phyloP scores from a whole-genome alignment of 2,888 invertebrate species.

The Leptothorax acervorum region DNA sequence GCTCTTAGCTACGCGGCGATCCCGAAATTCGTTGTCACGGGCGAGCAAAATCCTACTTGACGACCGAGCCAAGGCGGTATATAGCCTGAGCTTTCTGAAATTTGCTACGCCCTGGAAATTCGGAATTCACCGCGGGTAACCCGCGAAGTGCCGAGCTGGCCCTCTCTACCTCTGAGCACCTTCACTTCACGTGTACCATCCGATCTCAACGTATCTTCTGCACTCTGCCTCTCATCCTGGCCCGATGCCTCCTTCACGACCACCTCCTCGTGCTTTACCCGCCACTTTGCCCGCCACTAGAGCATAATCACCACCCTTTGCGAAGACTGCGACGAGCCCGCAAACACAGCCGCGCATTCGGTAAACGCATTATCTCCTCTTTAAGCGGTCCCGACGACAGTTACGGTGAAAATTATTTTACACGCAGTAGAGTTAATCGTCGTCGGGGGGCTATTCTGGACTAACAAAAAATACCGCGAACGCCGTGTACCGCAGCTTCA shows the following conservation, averaged over 20 bases:
- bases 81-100: constrained; percentile 56
- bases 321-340: constrained; percentile 68
- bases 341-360: constrained; percentile 63
- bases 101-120: constrained; percentile 67
- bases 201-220: constrained; percentile 61
- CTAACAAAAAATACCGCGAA: background rate
- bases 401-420: constrained; percentile 36
- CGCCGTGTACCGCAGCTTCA: background rate
- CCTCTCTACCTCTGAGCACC: constrained; percentile 60
- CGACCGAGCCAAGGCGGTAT: constrained; percentile 44
- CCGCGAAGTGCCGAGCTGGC: constrained; percentile 59
- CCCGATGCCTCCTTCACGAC: constrained; percentile 56
- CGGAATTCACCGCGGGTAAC: constrained; percentile 62
- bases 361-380: constrained; percentile 54
- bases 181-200: constrained; percentile 59
- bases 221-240: constrained; percentile 58
- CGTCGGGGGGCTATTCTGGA: background rate
- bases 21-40: constrained; percentile 70
- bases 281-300: constrained; percentile 75
- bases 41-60: constrained; percentile 48
- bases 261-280: constrained; percentile 70
- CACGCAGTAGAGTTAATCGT: background rate
- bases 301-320: constrained; percentile 73
- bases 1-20: constrained; percentile 52
- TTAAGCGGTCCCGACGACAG: constrained; percentile 55